These are phyloP conservation scores for Ivindomyrus marchei DNA, from an alignment of 2,113 vertebrate species.

Conservation along the genomic window DNA sequence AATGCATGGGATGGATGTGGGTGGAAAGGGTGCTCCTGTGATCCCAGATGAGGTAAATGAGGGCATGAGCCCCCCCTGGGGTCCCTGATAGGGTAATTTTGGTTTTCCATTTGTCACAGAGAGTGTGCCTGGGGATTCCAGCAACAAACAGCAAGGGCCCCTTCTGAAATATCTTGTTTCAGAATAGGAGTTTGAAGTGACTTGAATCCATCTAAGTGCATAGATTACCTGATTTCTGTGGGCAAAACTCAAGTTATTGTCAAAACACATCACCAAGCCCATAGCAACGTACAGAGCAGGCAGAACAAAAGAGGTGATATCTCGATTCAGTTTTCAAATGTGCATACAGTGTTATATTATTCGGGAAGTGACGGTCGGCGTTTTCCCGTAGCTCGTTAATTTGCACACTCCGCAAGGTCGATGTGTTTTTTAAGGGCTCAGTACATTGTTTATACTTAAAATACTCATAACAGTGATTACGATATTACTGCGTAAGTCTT, in stretches of 20 bases:
- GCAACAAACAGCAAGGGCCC: neutral
- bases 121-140: neutral
- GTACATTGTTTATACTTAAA: neutral
- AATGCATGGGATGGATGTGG: constrained; percentile 16
- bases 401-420: neutral
- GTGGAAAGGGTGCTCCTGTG: neutral
- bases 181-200: neutral
- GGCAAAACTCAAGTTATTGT: neutral
- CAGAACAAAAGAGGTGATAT: neutral
- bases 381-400: neutral
- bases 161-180: neutral
- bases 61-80: neutral
- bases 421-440: neutral
- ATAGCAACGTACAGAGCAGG: neutral
- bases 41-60: constrained; percentile 15
- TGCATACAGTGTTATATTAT: neutral
- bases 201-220: neutral
- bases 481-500: neutral
- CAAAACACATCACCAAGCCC: neutral
- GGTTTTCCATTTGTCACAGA: neutral
- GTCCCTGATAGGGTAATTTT: neutral
- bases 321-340: neutral
- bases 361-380: neutral
- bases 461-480: neutral
- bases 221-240: neutral